These are phyloP conservation scores for Agrochola macilenta DNA, from an alignment of 2,888 invertebrate genomes.

Conservation along the genomic window DNA sequence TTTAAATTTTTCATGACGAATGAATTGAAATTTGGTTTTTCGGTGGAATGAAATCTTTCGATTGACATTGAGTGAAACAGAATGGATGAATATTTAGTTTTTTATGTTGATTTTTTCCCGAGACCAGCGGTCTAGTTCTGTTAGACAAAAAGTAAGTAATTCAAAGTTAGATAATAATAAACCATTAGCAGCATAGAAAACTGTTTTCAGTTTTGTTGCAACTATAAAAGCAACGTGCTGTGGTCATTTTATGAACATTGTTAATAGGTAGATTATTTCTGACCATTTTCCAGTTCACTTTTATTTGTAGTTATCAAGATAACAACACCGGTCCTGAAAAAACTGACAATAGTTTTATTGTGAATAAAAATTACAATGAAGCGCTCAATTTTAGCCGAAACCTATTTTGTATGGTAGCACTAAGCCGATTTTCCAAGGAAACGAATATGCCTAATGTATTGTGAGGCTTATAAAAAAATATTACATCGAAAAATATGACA, in stretches of 20 bases:
- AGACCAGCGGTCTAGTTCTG: not conserved
- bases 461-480: not conserved
- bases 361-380: slow-evolving; percentile 31
- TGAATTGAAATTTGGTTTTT: slow-evolving; percentile 50
- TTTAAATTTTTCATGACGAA: slow-evolving; percentile 59
- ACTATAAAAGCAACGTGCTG: not conserved
- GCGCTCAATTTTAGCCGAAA: slow-evolving; percentile 22
- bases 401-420: slow-evolving; percentile 17
- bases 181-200: no score
- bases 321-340: not conserved
- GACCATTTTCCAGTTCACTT: not conserved
- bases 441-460: not conserved
- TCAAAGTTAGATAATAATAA: not conserved
- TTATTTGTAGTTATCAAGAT: not conserved
- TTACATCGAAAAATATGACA: not conserved
- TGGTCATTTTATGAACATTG: not conserved
- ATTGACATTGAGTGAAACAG: slow-evolving; percentile 39
- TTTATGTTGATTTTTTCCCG: slow-evolving; percentile 30
- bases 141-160: not conserved
- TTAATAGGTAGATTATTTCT: not conserved
- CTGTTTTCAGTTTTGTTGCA: not conserved
- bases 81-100: slow-evolving; percentile 51
- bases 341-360: not conserved
- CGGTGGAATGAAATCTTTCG: slow-evolving; percentile 23
- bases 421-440: slow-evolving; percentile 34